Percentiles rank a stretch among this genome's conserved stretches.
These are phyloP conservation scores for Tenthredo amoena DNA, from an alignment of 2,888 invertebrate species.

Conservation along the genomic window DNA sequence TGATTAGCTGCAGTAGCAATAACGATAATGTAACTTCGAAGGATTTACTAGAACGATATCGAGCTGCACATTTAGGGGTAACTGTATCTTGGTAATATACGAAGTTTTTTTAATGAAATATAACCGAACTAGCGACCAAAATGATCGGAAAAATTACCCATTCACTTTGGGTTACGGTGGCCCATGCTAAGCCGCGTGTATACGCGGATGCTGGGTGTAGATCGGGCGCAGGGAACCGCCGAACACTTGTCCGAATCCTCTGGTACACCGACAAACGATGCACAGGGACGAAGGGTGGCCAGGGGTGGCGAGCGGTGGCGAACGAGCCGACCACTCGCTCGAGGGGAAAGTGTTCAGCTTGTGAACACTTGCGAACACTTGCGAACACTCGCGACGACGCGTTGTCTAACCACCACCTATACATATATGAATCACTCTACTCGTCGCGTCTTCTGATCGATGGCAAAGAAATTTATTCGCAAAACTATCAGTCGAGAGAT, in stretches of 20 bases:
- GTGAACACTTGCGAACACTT: conserved; percentile 74
- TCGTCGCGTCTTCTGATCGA: neutral
- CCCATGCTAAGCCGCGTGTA: conserved; percentile 61
- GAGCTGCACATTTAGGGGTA: neutral
- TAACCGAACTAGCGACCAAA: neutral
- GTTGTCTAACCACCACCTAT: conserved; percentile 32
- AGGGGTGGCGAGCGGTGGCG: conserved; percentile 61
- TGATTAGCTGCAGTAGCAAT: conserved; percentile 8
- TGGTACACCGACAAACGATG: conserved; percentile 58
- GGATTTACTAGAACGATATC: neutral
- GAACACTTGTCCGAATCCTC: conserved; percentile 66
- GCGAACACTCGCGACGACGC: conserved; percentile 73
- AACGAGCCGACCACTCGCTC: conserved; percentile 64
- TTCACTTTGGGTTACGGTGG: conserved; percentile 63
- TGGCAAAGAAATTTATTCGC: neutral
- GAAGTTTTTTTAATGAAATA: neutral
- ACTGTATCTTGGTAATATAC: neutral
- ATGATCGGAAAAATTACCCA: conserved; percentile 27
- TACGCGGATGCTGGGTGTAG: conserved; percentile 56
- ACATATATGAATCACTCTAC: conserved; percentile 15
- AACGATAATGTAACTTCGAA: conserved; percentile 20
- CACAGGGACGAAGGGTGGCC: conserved; percentile 53
- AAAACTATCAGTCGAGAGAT: neutral
- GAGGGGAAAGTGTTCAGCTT: conserved; percentile 70
- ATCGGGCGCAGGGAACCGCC: conserved; percentile 54